phyloP scores from a whole-genome alignment of 2,113 vertebrate genomes.

The Gopherus evgoodei region DNA sequence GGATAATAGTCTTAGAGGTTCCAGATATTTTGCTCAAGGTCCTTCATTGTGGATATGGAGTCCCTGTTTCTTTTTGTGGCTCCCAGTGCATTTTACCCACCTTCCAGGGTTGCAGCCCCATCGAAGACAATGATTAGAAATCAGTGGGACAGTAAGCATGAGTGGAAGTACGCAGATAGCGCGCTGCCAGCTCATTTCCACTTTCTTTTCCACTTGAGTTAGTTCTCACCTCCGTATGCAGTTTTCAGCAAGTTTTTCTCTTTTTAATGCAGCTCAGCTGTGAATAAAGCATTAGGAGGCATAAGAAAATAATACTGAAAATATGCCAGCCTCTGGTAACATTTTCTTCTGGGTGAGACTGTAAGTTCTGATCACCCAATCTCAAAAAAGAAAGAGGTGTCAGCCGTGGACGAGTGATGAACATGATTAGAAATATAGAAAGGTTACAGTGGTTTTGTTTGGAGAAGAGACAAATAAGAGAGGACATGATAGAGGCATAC shows the following conservation, averaged over 20 bases:
- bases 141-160: too few relatives aligned
- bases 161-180: neutral
- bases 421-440: neutral
- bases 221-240: neutral
- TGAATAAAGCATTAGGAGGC: neutral
- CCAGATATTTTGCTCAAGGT: neutral
- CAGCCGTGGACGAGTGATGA: neutral
- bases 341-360: too few relatives aligned
- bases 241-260: neutral
- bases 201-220: neutral
- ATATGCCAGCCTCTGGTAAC: neutral
- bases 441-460: neutral
- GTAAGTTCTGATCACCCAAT: neutral
- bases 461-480: neutral
- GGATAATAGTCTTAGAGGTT: neutral
- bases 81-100: neutral
- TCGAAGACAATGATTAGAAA: neutral
- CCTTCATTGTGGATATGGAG: neutral
- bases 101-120: neutral
- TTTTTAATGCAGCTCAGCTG: neutral
- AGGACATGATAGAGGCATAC: neutral
- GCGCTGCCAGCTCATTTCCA: neutral
- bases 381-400: neutral
- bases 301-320: neutral
- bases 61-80: neutral